phyloP scores from a whole-genome alignment of 2,888 invertebrate genomes.

The Willowsia nigromaculata region DNA sequence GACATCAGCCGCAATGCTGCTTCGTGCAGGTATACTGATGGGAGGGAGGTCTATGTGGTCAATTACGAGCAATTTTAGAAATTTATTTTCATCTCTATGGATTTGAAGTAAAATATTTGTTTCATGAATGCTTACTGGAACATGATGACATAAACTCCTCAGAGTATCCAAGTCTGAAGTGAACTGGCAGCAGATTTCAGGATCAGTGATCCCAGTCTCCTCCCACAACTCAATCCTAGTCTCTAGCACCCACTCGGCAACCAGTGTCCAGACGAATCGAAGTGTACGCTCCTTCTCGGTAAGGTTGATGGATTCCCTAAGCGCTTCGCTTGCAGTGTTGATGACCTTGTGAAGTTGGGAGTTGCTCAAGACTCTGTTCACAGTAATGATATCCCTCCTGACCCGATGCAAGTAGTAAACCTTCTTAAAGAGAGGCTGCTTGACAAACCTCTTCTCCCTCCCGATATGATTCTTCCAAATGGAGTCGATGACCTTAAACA shows the following conservation, averaged over 20 bases:
- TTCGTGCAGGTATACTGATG: conserved; percentile 94
- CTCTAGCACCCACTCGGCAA: conserved; percentile 96
- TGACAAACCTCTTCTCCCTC: conserved; percentile 40
- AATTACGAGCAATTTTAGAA: background rate
- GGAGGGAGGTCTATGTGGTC: conserved; percentile 85
- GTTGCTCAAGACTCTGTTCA: conserved; percentile 45
- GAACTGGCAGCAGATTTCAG: conserved; percentile 87
- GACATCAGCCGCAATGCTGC: conserved; percentile 96
- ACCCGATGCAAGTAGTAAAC: conserved; percentile 76
- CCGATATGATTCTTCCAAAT: conserved; percentile 68
- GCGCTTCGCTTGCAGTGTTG: conserved; percentile 72
- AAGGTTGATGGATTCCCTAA: conserved; percentile 77
- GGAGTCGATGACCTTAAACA: conserved; percentile 75
- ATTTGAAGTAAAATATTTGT: too few relatives aligned
- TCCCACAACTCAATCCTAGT: conserved; percentile 95
- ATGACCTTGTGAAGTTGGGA: conserved; percentile 49
- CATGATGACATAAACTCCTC: conserved; percentile 89
- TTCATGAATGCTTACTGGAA: conserved; percentile 91
- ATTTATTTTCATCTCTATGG: too few relatives aligned
- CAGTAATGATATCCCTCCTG: conserved; percentile 68
- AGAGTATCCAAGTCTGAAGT: conserved; percentile 93
- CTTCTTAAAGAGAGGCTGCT: conserved; percentile 75
- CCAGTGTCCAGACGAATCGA: conserved; percentile 92
- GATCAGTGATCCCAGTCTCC: conserved; percentile 81
- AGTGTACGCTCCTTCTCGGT: conserved; percentile 76